Base-by-base conservation (phyloP, 2,888 invertebrate species). In the Pachymerium ferrugineum region DNA sequence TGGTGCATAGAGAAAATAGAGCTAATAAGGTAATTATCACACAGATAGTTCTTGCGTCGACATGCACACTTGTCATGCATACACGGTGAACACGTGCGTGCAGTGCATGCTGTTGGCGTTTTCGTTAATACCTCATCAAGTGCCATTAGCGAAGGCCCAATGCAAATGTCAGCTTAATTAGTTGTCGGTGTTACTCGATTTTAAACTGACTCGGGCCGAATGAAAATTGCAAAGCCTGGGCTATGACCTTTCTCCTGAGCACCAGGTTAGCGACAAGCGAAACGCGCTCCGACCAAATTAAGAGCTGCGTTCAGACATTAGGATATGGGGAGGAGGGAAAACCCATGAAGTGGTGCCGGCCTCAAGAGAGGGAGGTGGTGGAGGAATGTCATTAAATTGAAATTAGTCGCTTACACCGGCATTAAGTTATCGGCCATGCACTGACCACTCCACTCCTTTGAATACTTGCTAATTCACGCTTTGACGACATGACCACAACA, bases 121-220 rank as follows among this genome's bases (percentile, higher is more conserved):
- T 68, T 30, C 68, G 68, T 68, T 68, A 68, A 68, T 68, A 68
- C 68, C 68, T 68, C 68, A 68, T 68, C 28, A 68, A 68, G 68
- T 68, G 68, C 68, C 68, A 68, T 68, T 68, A 68, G 68, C 68
- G 68, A 68, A 30, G 28, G 68, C 68, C 29, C 28, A 30, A 68
- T 68, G 68, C 68, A 68, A 68, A 68, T 68, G 68, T 68, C 68
- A 68, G 68, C 68, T 68, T 68, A 68, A 68, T 68, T 68, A 68
- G 68, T 68, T 68, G 29, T 68, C 28, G 68, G 28, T 68, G 68
- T 68, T 68, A 68, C 68, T 68, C 30, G 68, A 68, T 68, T 68
- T 68, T 68, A 29, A 68, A 68, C 68, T 68, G 30, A 68, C 29
- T 68, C 68, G 30, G 47, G 68, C 68, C 30, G 30, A 68, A 68